Evolutionary conservation across 2,888 invertebrate species (phyloP).

Genomic region (Athalia circularis): DNA sequence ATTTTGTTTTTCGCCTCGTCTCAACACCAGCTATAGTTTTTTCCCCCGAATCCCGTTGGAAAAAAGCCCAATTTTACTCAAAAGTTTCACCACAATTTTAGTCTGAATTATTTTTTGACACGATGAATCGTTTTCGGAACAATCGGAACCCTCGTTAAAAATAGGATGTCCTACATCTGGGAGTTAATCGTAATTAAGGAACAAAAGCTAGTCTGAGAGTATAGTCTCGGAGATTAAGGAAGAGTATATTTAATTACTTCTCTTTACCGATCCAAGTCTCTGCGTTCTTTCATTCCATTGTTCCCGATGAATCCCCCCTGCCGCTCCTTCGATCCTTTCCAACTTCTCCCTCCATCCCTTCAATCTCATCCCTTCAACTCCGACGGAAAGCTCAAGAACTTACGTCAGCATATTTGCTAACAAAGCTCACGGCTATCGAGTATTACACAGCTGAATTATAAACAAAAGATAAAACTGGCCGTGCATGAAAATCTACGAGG

Average conservation of each 20-base stretch:
- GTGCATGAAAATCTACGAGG: background rate
- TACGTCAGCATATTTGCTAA: slow-evolving; percentile 8
- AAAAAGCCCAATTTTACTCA: too few species aligned
- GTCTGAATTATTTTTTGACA: too few species aligned
- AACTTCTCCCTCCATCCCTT: background rate
- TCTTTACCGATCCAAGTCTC: slow-evolving; percentile 24
- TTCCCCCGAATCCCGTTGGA: too few species aligned
- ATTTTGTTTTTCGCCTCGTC: too few species aligned
- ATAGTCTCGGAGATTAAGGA: slow-evolving; percentile 16
- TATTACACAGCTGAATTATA: slow-evolving; percentile 2
- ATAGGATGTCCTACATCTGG: slow-evolving; percentile 14
- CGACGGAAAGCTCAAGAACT: background rate
- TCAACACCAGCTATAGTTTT: too few species aligned
- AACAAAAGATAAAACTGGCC: background rate
- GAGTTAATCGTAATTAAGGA: slow-evolving; percentile 37
- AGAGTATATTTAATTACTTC: slow-evolving; percentile 32
- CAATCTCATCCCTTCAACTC: background rate
- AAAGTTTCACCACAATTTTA: too few species aligned
- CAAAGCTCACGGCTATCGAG: background rate
- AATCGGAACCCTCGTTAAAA: background rate
- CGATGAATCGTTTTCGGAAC: background rate
- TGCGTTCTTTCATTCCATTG: slow-evolving; percentile 19
- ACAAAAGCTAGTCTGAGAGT: slow-evolving; percentile 13
- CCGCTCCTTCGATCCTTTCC: background rate
- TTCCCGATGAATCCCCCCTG: background rate